These are phyloP conservation scores for Scortum barcoo DNA, from an alignment of 2,113 vertebrate genomes.

Conservation along the genomic window DNA sequence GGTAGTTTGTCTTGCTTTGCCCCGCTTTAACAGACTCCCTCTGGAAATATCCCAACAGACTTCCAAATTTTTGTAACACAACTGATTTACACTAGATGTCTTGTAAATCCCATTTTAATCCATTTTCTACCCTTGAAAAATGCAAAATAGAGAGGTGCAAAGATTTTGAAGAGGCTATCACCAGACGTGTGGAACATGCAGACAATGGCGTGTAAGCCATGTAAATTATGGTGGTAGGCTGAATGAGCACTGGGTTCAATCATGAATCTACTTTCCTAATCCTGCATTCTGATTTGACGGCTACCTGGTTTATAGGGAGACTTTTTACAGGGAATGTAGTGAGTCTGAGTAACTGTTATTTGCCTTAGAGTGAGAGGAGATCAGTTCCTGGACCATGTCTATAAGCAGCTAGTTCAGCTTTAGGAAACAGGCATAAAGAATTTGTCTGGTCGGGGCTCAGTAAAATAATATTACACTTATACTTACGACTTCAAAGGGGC, in stretches of 20 bases:
- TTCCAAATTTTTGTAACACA: slow-evolving; percentile 19
- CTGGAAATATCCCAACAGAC: neutral
- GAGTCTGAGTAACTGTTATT: slow-evolving; percentile 59
- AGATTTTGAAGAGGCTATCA: slow-evolving; percentile 24
- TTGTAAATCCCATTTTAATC: slow-evolving; percentile 19
- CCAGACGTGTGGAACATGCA: slow-evolving; percentile 40
- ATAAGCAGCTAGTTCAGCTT: slow-evolving; percentile 63
- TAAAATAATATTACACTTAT: slow-evolving; percentile 75
- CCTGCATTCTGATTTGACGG: slow-evolving; percentile 64
- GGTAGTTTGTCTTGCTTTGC: neutral
- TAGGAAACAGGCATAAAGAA: slow-evolving; percentile 67
- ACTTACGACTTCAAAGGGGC: slow-evolving; percentile 72
- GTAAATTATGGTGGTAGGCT: slow-evolving; percentile 57
- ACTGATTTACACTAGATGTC: neutral
- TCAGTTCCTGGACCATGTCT: slow-evolving; percentile 57
- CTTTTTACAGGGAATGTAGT: slow-evolving; percentile 46
- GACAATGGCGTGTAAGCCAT: slow-evolving; percentile 66
- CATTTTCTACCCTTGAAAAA: slow-evolving; percentile 24
- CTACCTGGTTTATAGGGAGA: slow-evolving; percentile 50
- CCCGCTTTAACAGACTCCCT: neutral
- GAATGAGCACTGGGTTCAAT: slow-evolving; percentile 54
- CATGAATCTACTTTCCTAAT: slow-evolving; percentile 54
- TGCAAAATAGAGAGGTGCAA: slow-evolving; percentile 37
- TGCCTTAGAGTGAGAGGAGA: slow-evolving; percentile 53
- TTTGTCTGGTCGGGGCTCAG: slow-evolving; percentile 67